A percentile compares a stretch with the other conserved stretches of the same genome.
phyloP scores from a whole-genome alignment of 2,113 vertebrate species.

The Psilopsiagon aymara region DNA sequence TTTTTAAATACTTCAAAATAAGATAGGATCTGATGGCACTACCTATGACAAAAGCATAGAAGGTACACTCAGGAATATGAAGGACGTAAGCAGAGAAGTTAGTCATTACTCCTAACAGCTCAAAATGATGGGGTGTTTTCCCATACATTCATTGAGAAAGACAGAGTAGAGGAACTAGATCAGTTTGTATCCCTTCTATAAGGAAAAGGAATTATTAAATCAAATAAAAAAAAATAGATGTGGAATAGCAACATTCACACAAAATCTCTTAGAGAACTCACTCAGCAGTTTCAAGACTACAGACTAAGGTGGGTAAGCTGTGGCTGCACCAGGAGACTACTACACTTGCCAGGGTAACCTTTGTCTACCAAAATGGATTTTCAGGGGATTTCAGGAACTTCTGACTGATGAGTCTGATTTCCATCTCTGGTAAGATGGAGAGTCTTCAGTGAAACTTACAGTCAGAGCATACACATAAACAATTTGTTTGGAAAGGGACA shows the following conservation, averaged over 20 bases:
- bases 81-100: not conserved
- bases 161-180: not conserved
- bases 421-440: not conserved
- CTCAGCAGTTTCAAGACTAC: not conserved
- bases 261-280: not conserved
- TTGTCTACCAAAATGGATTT: not conserved
- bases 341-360: not conserved
- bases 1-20: not conserved
- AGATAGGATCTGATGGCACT: not conserved
- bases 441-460: not conserved
- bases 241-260: not conserved
- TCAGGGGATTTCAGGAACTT: not conserved
- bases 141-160: not conserved
- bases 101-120: not conserved
- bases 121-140: not conserved
- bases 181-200: not conserved
- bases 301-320: not conserved
- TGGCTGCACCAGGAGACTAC: not conserved
- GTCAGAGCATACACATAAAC: not conserved
- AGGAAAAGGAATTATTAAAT: not conserved
- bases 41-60: not conserved
- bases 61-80: not conserved
- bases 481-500: not conserved
- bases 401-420: not conserved
- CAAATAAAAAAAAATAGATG: not conserved